Percentiles rank a stretch among this genome's conserved stretches.
phyloP scores from a whole-genome alignment of 2,113 vertebrate genomes.

The Muntiacus muntjak region DNA sequence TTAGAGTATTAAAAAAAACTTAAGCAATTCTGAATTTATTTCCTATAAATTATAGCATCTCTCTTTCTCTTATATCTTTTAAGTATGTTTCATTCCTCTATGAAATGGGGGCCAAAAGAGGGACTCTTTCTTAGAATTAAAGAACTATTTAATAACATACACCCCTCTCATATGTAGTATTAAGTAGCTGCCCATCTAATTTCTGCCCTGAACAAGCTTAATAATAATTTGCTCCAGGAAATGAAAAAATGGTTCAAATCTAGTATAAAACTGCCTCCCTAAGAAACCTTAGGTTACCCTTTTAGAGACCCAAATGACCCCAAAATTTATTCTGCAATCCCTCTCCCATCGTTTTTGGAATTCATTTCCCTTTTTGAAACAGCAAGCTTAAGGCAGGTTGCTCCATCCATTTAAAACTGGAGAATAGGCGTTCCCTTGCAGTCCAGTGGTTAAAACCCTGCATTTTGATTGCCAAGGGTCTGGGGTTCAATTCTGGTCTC shows the following conservation, averaged over 20 bases:
- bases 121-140: background rate
- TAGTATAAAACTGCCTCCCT: background rate
- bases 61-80: background rate
- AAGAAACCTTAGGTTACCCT: background rate
- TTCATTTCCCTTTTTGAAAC: slow-evolving; percentile 14
- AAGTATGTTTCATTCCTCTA: background rate
- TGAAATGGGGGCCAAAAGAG: background rate
- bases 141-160: background rate
- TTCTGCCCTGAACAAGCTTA: background rate
- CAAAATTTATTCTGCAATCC: background rate
- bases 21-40: background rate
- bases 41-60: background rate
- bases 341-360: background rate
- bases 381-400: background rate
- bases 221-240: background rate
- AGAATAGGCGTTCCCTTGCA: background rate
- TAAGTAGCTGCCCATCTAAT: background rate
- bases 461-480: background rate
- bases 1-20: background rate
- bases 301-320: background rate
- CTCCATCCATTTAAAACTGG: background rate
- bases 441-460: background rate
- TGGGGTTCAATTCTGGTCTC: background rate
- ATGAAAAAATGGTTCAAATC: background rate
- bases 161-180: background rate